phyloP scores from a whole-genome alignment of 2,888 invertebrate genomes.

The Rhimphoctona megacephalus region DNA sequence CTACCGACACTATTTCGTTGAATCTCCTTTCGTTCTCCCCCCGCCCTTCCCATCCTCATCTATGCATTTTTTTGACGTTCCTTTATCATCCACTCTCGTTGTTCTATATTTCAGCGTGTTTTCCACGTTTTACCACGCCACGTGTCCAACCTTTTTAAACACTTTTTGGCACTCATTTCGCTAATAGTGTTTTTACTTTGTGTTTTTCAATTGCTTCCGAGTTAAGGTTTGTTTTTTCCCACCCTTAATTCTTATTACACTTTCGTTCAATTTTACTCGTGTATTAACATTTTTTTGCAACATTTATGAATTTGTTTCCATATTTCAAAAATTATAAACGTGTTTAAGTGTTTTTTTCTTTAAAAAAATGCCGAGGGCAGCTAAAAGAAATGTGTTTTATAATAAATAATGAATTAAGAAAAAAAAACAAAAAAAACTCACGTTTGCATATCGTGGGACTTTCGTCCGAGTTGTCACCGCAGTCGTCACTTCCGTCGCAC shows the following conservation, averaged over 20 bases:
- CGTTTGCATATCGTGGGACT: constrained; percentile 90
- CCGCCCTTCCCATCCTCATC: neutral
- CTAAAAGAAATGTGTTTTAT: neutral
- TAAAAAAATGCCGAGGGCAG: neutral
- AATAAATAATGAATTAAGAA: constrained; percentile 1
- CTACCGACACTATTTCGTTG: constrained; percentile 26
- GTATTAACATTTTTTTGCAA: neutral
- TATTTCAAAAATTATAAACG: neutral
- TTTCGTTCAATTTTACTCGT: neutral
- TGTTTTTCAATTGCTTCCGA: constrained; percentile 5
- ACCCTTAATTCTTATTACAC: neutral
- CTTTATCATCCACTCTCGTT: neutral
- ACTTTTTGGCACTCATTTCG: constrained; percentile 2
- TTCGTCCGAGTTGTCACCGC: constrained; percentile 94
- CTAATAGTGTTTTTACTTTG: neutral
- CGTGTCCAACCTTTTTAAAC: neutral
- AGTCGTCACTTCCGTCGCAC: constrained; percentile 93
- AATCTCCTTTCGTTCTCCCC: neutral
- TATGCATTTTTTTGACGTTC: neutral
- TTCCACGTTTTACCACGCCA: constrained; percentile 22
- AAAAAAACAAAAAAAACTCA: constrained; percentile 79
- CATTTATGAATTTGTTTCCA: neutral
- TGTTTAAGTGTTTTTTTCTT: neutral
- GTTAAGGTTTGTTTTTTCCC: neutral
- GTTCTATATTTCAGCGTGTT: constrained; percentile 25